A percentile compares a stretch with the other conserved stretches of the same genome.
phyloP scores from a whole-genome alignment of 2,888 invertebrate species.

The Meloe dianella region DNA sequence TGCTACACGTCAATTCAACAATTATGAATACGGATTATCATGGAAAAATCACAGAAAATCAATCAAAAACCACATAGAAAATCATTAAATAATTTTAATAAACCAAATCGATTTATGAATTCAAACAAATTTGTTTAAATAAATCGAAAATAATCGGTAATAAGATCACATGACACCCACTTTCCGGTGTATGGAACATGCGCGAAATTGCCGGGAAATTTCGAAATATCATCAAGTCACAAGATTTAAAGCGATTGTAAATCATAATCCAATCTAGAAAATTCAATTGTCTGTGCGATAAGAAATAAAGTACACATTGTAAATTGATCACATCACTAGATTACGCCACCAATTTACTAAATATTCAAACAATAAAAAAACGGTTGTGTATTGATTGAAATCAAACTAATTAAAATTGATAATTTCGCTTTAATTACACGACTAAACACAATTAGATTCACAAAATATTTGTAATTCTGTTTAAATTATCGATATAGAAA shows the following conservation, averaged over 20 bases:
- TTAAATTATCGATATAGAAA: not conserved
- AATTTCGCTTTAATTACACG: not conserved
- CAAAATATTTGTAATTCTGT: not conserved
- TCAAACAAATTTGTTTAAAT: not conserved
- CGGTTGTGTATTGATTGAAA: not conserved
- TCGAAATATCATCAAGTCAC: conserved; percentile 15
- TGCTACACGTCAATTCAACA: conserved; percentile 30
- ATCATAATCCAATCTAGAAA: conserved; percentile 12
- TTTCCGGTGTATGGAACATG: conserved; percentile 22
- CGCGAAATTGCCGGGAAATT: conserved; percentile 24
- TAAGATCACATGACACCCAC: conserved; percentile 19
- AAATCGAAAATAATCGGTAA: not conserved
- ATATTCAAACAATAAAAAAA: too few species aligned
- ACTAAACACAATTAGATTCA: too few species aligned
- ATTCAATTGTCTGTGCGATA: conserved; percentile 15
- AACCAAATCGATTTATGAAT: not conserved
- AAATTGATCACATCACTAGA: conserved; percentile 24
- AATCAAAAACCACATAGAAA: not conserved
- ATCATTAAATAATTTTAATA: not conserved
- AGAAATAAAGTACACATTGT: conserved; percentile 23
- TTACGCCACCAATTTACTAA: conserved; percentile 26
- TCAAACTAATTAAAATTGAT: not conserved
- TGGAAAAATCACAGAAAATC: conserved; percentile 3
- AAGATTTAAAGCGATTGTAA: conserved; percentile 8
- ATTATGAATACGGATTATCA: conserved; percentile 25